Evolutionary conservation across 2,888 invertebrate species (phyloP).

Genomic region (Conops quadrifasciatus): DNA sequence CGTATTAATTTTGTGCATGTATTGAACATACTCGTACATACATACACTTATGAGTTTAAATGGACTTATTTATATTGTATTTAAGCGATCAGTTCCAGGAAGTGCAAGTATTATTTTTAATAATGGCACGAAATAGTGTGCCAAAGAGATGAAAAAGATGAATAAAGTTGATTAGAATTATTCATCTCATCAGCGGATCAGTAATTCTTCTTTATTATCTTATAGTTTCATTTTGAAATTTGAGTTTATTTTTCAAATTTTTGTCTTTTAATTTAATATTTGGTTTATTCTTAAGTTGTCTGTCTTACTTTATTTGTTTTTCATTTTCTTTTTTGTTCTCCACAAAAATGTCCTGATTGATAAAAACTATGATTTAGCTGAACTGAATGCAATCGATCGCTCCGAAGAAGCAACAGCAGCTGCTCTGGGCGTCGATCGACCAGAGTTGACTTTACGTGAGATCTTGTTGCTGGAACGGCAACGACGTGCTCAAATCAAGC

Average conservation of each 20-base stretch:
- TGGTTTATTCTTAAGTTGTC: slow-evolving; percentile 27
- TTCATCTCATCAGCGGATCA: neutral
- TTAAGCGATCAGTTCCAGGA: too few species aligned
- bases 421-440: slow-evolving; percentile 26
- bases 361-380: slow-evolving; percentile 49
- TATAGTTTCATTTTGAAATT: neutral
- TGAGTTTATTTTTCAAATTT: slow-evolving; percentile 32
- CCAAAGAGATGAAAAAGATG: too few species aligned
- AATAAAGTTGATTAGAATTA: too few species aligned
- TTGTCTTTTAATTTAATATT: slow-evolving; percentile 42
- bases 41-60: too few species aligned
- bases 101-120: too few species aligned
- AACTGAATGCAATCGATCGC: slow-evolving; percentile 56
- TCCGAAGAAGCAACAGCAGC: slow-evolving; percentile 43
- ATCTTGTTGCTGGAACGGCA: slow-evolving; percentile 58
- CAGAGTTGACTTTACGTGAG: slow-evolving; percentile 55
- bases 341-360: slow-evolving; percentile 24
- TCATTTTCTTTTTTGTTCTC: slow-evolving; percentile 43
- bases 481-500: slow-evolving; percentile 60
- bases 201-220: neutral
- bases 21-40: too few species aligned
- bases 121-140: too few species aligned
- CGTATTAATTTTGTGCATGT: too few species aligned
- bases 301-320: slow-evolving; percentile 40
- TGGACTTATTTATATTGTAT: too few species aligned